Percentiles rank a stretch among this genome's conserved stretches.
Conservation (phyloP, 2,797 vertebrate genomes). For the Zalophus californianus region DNA sequence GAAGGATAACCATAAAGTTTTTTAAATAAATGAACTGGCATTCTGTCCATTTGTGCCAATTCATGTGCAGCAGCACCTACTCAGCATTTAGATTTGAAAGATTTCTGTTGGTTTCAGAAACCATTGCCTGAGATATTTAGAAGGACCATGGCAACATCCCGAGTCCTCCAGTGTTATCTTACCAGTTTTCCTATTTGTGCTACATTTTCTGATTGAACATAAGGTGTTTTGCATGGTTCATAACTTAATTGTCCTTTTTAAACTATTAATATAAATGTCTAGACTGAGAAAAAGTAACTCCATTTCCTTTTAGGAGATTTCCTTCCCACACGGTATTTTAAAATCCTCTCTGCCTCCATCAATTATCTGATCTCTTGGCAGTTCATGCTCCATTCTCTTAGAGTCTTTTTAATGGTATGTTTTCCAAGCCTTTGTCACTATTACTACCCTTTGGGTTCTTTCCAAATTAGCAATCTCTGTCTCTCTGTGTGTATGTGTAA, state of each 20-base stretch:
- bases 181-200: conserved; percentile 23
- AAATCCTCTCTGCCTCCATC: conserved; percentile 45
- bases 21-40: neutral
- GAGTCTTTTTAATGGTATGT: conserved; percentile 59
- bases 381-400: neutral
- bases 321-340: conserved; percentile 30
- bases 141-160: neutral
- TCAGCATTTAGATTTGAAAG: neutral
- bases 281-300: conserved; percentile 19
- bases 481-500: neutral
- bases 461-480: conserved; percentile 65
- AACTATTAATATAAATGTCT: neutral
- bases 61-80: neutral
- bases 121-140: neutral
- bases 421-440: conserved; percentile 61
- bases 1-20: neutral
- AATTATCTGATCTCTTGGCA: conserved; percentile 37
- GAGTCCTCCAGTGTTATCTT: neutral
- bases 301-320: conserved; percentile 16
- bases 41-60: neutral
- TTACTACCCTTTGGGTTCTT: conserved; percentile 62
- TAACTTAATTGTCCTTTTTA: conserved; percentile 55
- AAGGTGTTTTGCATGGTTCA: neutral
- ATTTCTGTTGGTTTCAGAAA: neutral
- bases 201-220: conserved; percentile 2